Evolutionary conservation across 2,797 vertebrate genomes (phyloP).

Genomic region (Tenualosa thibaudeaui): DNA sequence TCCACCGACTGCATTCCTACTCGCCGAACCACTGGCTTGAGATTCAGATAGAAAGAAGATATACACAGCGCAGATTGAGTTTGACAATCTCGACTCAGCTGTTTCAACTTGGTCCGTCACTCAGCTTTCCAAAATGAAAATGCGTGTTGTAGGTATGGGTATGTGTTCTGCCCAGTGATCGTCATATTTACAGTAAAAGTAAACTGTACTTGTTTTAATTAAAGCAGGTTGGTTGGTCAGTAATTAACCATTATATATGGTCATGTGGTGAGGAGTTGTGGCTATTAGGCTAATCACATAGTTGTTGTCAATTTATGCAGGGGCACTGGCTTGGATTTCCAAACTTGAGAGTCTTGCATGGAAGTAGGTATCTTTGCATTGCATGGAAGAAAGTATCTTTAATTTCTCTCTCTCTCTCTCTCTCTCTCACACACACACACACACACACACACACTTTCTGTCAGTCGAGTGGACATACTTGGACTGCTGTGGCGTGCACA

Average conservation of each 20-base stretch:
- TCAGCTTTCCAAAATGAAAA: conserved; percentile 55
- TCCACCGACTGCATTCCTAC: conserved; percentile 70
- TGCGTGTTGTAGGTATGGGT: neutral
- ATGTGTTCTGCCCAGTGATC: neutral
- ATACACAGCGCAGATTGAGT: conserved; percentile 82
- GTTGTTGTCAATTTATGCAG: neutral
- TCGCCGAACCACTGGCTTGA: conserved; percentile 78
- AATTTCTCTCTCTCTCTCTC: neutral
- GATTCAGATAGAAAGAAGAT: conserved; percentile 58
- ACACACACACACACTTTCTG: neutral
- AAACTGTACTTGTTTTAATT: neutral
- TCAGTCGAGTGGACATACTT: neutral
- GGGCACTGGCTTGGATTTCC: neutral
- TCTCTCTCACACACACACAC: neutral
- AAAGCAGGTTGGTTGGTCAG: neutral
- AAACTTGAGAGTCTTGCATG: no score
- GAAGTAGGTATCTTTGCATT: neutral
- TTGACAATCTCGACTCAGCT: conserved; percentile 82
- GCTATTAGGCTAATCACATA: neutral
- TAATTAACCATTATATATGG: neutral
- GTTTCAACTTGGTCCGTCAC: conserved; percentile 76
- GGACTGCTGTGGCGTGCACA: neutral
- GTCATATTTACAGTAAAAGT: neutral
- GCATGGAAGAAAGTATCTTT: neutral
- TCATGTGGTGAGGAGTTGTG: neutral